Conservation (phyloP, 2,113 vertebrate species). For the Cheirogaleus medius region DNA sequence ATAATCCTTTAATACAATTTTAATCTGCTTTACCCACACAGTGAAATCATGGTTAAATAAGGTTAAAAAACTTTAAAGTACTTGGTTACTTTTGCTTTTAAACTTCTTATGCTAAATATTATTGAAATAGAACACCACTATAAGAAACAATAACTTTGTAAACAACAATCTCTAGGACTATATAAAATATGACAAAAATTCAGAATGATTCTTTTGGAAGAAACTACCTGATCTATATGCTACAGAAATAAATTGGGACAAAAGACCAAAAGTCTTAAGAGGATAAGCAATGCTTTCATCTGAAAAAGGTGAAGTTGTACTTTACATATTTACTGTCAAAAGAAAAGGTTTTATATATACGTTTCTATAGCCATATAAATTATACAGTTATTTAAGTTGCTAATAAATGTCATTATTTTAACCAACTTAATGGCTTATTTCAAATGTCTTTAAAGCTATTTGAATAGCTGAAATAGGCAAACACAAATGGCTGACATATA, state of each 20-base stretch:
- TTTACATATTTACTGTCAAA: neutral
- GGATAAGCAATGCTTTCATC: neutral
- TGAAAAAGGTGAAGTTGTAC: neutral
- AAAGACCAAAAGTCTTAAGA: neutral
- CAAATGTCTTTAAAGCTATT: neutral
- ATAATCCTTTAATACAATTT: neutral
- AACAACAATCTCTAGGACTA: neutral
- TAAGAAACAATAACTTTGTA: neutral
- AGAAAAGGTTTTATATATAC: neutral
- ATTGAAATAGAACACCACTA: neutral
- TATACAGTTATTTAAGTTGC: neutral
- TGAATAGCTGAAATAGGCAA: neutral
- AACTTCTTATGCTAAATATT: neutral
- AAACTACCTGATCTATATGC: neutral
- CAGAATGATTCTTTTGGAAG: neutral
- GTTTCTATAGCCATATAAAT: neutral
- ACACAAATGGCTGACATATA: neutral
- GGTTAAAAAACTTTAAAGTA: neutral
- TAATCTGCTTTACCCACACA: neutral
- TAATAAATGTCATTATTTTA: slow-evolving; percentile 14
- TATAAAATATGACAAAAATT: neutral
- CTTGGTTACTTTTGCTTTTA: neutral
- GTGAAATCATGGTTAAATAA: neutral
- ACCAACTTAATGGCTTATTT: neutral
- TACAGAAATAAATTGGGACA: slow-evolving; percentile 18